Evolutionary conservation across 2,888 invertebrate genomes (phyloP), one percentile per base, ranked within the genome.

Genomic region (Trisateles emortualis): DNA sequence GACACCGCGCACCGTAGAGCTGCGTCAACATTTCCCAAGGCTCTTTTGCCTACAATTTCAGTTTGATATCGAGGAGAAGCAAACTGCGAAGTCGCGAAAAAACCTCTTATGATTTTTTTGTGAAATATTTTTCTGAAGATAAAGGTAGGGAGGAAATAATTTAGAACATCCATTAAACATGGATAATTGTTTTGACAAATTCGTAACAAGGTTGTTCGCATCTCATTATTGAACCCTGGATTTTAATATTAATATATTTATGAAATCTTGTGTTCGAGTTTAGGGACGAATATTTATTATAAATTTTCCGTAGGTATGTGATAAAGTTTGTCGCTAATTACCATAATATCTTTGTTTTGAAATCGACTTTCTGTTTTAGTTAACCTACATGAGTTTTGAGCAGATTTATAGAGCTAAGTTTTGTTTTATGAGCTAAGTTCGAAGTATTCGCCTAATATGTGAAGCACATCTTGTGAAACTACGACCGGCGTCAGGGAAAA

Each of bases 401-500:
- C 43, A 65, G 71, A 84, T 79, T 79, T 76, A 79, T 76, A 66
- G 62, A 68, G 49, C 46, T 49, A 65, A 72, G 60, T 72, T 64
- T 52, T 74, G 72, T 76, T 81, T 76, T 74, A 79, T 70, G 71
- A 68, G 66, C 47, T 47, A 77, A 79, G 72, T 79, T 79, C 59
- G 65, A 63, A 66, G 66, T 58, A 61, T 60, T 43, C 40, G 45
- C 41, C 47, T 49, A 67, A 67, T 64, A 55, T 61, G 50, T 63
- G 57, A 52, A 41, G 22, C 17, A 32, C 54, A 55, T 61, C 54
- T 14, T 36, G 30, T 17, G 36, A 52, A 53, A 51, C 39, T 22
- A 39, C 9, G 9, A 39, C 8, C n/a, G 1, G 24, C 39, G 11
- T 19, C 2, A 17, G 1, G 11, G n/a, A 17, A 19, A 29, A 5